Conservation (phyloP, 2,888 invertebrate genomes). For the Dorcus parallelipipedus region DNA sequence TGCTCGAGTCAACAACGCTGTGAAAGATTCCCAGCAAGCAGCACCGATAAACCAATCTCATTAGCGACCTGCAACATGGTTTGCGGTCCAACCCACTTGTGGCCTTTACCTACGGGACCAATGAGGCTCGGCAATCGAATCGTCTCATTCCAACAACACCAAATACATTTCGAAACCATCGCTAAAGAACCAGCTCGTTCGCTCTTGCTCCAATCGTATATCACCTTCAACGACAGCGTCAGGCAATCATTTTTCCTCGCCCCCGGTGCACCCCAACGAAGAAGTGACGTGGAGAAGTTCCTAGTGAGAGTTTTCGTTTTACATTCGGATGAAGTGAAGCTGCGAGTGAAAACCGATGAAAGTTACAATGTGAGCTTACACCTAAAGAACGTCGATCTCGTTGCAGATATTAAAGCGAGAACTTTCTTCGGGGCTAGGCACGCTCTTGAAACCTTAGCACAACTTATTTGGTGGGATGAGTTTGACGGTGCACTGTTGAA, state of each 20-base stretch:
- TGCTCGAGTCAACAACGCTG: slow-evolving; percentile 65
- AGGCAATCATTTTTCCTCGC: slow-evolving; percentile 28
- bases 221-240: slow-evolving; percentile 49
- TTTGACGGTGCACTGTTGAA: slow-evolving; percentile 56
- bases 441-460: slow-evolving; percentile 74
- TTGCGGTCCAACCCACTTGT: slow-evolving; percentile 70
- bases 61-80: slow-evolving; percentile 75
- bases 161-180: slow-evolving; percentile 51
- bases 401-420: slow-evolving; percentile 61
- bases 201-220: slow-evolving; percentile 54
- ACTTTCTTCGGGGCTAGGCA: slow-evolving; percentile 77
- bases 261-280: slow-evolving; percentile 29
- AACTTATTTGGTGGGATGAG: slow-evolving; percentile 73
- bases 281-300: slow-evolving; percentile 39
- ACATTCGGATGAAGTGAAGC: slow-evolving; percentile 51
- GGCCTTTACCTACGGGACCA: slow-evolving; percentile 77
- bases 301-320: slow-evolving; percentile 55
- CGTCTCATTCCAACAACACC: slow-evolving; percentile 56
- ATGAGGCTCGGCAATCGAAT: slow-evolving; percentile 64
- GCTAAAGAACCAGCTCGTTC: slow-evolving; percentile 47
- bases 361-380: slow-evolving; percentile 64
- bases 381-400: slow-evolving; percentile 44
- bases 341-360: slow-evolving; percentile 69
- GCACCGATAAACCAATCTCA: slow-evolving; percentile 50
- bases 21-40: slow-evolving; percentile 55